Percentiles rank a stretch among this genome's conserved stretches.
Conservation (phyloP, 2,888 invertebrate species). For the Platycheirus albimanus region DNA sequence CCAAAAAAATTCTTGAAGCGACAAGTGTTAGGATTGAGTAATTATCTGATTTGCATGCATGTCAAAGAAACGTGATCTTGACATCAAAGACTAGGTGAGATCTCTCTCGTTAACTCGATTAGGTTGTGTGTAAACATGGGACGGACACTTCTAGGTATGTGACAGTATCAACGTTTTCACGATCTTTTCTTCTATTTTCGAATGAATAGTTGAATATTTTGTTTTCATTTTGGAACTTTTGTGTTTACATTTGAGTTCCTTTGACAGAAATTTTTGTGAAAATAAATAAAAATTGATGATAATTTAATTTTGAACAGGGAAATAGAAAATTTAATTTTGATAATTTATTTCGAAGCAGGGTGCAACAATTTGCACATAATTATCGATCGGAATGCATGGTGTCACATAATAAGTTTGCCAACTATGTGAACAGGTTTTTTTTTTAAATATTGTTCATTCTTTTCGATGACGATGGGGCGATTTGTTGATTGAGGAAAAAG, state of each 20-base stretch:
- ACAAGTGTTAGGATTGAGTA: constrained; percentile 49
- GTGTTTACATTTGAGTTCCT: neutral
- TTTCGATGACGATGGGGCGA: too few species aligned
- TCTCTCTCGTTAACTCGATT: constrained; percentile 41
- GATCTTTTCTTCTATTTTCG: too few species aligned
- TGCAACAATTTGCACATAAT: neutral
- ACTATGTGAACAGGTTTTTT: too few species aligned
- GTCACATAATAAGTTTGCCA: neutral
- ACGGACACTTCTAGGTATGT: too few species aligned
- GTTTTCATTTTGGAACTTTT: neutral
- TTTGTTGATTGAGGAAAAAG: too few species aligned
- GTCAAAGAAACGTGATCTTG: constrained; percentile 65
- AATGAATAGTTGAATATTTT: neutral
- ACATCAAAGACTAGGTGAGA: constrained; percentile 42
- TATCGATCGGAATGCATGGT: neutral
- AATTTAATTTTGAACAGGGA: neutral
- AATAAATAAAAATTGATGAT: neutral
- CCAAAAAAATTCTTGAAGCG: constrained; percentile 46
- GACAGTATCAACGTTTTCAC: constrained; percentile 8
- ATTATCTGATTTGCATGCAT: constrained; percentile 32
- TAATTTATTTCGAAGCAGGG: neutral
- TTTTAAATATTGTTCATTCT: too few species aligned
- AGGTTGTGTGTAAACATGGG: constrained; percentile 17
- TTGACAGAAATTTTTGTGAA: constrained; percentile 11
- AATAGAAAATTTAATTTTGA: neutral